Evolutionary conservation across 2,113 vertebrate species (phyloP).

Genomic region (Plecotus auritus): DNA sequence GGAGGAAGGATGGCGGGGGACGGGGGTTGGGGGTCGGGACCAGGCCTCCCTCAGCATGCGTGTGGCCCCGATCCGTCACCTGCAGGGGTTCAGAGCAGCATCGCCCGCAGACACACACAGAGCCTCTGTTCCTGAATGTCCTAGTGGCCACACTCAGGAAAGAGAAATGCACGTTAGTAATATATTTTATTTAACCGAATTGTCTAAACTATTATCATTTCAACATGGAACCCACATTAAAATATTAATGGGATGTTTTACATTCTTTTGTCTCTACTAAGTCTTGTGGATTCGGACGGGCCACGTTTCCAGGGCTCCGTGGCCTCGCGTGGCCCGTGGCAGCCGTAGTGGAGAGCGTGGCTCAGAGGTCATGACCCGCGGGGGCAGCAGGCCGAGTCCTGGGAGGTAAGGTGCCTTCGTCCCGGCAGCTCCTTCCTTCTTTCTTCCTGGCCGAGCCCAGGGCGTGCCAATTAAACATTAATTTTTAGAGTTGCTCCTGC

Average conservation of each 20-base stretch:
- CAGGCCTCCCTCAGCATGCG: too few relatives aligned
- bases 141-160: not conserved
- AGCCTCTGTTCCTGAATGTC: rapidly evolving
- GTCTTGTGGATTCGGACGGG: not conserved
- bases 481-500: not conserved
- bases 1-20: too few relatives aligned
- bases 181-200: not conserved
- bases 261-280: rapidly evolving
- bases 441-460: not conserved
- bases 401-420: not conserved
- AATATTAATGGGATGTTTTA: not conserved
- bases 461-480: not conserved
- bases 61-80: not conserved
- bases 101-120: rapidly evolving
- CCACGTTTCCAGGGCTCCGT: rapidly evolving
- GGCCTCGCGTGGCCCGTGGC: rapidly evolving
- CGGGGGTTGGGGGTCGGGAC: not conserved
- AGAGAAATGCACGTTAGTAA: not conserved
- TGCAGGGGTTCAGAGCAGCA: rapidly evolving
- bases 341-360: rapidly evolving
- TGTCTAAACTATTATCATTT: not conserved
- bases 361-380: rapidly evolving
- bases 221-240: not conserved
- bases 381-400: not conserved
- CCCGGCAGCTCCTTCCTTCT: not conserved